These are phyloP conservation scores for Procambarus virginalis DNA, from an alignment of 1,140 invertebrate species.

Conservation along the genomic window DNA sequence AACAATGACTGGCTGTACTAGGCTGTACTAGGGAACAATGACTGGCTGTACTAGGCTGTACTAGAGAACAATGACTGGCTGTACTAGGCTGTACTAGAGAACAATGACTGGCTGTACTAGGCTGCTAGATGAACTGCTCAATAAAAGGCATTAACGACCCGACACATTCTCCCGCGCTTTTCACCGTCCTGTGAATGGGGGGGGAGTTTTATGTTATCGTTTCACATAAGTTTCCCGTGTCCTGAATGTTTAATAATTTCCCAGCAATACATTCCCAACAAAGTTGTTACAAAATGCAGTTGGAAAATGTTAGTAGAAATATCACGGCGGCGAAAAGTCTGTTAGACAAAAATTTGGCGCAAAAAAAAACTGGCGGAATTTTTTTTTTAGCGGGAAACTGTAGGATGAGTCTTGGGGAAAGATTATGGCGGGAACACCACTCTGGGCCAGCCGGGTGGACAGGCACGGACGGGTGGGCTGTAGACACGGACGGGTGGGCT, in stretches of 20 bases:
- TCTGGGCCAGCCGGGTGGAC: no score
- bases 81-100: no score
- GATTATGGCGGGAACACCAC: no score
- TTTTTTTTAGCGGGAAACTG: background rate
- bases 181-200: background rate
- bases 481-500: no score
- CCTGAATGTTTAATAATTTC: background rate
- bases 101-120: no score
- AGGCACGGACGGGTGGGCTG: no score
- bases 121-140: background rate
- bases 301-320: background rate
- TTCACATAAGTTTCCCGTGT: background rate
- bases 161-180: background rate
- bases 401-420: no score
- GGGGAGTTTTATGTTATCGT: background rate
- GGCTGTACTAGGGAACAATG: no score
- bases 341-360: background rate
- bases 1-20: no score
- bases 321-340: background rate
- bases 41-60: no score
- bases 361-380: background rate
- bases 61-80: no score
- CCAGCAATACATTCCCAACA: background rate
- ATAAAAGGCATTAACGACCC: background rate
- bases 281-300: background rate